Base-by-base conservation (phyloP, 92 coral and sea anemone species). In the Paragorgia papillata region DNA sequence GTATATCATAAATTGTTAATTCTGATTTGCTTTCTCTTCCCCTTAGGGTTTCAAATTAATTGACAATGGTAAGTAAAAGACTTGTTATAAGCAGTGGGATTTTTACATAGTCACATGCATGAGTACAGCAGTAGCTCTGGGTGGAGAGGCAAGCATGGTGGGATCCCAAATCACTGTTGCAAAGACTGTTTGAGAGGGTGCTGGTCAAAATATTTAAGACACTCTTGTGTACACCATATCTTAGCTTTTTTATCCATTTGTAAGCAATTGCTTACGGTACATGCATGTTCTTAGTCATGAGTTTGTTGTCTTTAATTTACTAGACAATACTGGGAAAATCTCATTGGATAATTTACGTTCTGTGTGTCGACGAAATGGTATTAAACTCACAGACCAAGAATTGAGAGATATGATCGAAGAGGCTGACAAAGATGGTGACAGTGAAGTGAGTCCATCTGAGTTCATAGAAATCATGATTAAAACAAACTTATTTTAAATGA, bases 361-460 rank as follows among this genome's bases (percentile, higher is more conserved):
- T 41, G 98, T 88, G 18, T 88, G 97, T 9, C 82, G 92, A 18
- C 41, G 88, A 50, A 89, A 92, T 53, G 95, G 98, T 1, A 78
- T 94, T 10, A 88, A 94, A 66, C 68, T 94, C 59, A 91, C 89
- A 57, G 98, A 94, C 30, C 92, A 91, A 68, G 98, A 94, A 79
- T 85, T 94, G 18, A 88, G 86, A 40, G 97, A 89, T 50, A 94
- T 94, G 98, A 85, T 94, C 13, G 90, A 84, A 80, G 98, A 94
- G 60, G 98, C 98, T 3, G 98, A 94, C 59, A 85, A 83, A 60
- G 92, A 94, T 57, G 98, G 98, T 1, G 98, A 94, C 76, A 89
- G 71, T 79, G 84, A 90, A 74, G 85, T 94, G 20, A 89, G 88
- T 62, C 85, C 90, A 61, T 96, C 92, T 26, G 98, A 94, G 50